These are phyloP conservation scores for Linnaemya tessellans DNA, from an alignment of 2,888 invertebrate genomes.

Conservation along the genomic window DNA sequence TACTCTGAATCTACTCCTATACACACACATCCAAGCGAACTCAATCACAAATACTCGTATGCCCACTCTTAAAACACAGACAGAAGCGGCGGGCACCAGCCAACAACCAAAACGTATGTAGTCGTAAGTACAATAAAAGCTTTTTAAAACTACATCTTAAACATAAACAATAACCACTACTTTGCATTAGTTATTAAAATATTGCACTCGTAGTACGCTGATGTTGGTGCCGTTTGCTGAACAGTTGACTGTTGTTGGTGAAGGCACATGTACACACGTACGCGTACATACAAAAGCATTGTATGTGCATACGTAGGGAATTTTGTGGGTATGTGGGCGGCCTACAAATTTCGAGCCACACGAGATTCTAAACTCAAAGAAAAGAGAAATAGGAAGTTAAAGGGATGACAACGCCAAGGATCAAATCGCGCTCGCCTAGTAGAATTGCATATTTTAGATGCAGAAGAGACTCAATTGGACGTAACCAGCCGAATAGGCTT, in stretches of 20 bases:
- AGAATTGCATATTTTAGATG: too few species aligned
- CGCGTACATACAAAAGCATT: not conserved
- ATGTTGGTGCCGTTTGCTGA: constrained; percentile 23
- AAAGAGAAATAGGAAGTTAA: too few species aligned
- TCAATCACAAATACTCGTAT: too few species aligned
- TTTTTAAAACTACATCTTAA: constrained; percentile 65
- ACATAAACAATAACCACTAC: constrained; percentile 68
- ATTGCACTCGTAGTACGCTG: constrained; percentile 27
- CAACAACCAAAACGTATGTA: constrained; percentile 3
- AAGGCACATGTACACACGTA: not conserved
- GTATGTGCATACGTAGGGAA: not conserved
- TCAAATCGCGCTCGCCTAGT: too few species aligned
- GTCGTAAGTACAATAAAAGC: constrained; percentile 46
- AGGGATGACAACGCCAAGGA: too few species aligned
- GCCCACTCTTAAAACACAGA: constrained; percentile 7
- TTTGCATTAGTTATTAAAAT: constrained; percentile 67
- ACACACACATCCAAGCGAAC: not conserved
- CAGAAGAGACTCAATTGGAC: too few species aligned
- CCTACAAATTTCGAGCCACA: too few species aligned
- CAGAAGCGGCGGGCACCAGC: constrained; percentile 35
- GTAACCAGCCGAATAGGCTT: too few species aligned
- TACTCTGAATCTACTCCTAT: constrained; percentile 16
- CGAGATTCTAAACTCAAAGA: too few species aligned
- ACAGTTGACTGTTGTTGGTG: constrained; percentile 18
- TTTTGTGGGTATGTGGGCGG: too few species aligned